Base-by-base conservation (phyloP, 2,113 vertebrate species). In the Stegostoma tigrinum region DNA sequence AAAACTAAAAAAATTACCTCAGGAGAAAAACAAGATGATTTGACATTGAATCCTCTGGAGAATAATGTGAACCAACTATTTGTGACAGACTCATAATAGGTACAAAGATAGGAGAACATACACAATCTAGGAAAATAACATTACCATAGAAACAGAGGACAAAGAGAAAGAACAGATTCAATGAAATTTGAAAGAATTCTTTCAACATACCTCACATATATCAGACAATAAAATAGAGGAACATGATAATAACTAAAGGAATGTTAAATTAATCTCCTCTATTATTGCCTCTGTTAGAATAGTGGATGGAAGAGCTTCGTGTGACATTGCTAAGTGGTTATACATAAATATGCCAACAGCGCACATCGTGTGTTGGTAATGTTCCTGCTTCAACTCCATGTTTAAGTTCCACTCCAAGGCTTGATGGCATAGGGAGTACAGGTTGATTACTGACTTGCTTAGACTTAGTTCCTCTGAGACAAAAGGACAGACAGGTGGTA, bases 101-200 rank as follows among this genome's bases (percentile, higher is more conserved):
- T 95, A 95, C 94, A 95, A 95, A 95, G 94, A 48, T 48, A 70
- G 68, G 42, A 95, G 94, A 95, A 68, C 94, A 95, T 95, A 95
- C 94, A 95, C n/a, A 52, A 95, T 30, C 42, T 95, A 72, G 42
- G 68, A 52, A 72, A 70, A 72, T 95, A 70, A 75, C 15, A 95
- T 95, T 95, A 17, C 94, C 94, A 95, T 95, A 72, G 94, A 95
- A 95, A 95, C 94, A 7, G 68, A 95, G 42, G 38, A 42, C 93
- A 94, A 42, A 27, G n/a, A 21, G 38, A 94, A 42, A 45, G 68
- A 95, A 95, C 30, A 95, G 68, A 34, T 45, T 72, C 67, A 30
- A 68, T 42, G 48, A 72, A 95, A 95, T 15, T 3, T 72, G 67
- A 95, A 95, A 67, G 38, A 23, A 42, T 95, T 42, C 67, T 30